Base-by-base conservation (phyloP, 2,797 vertebrate genomes). In the Cynopterus sphinx region DNA sequence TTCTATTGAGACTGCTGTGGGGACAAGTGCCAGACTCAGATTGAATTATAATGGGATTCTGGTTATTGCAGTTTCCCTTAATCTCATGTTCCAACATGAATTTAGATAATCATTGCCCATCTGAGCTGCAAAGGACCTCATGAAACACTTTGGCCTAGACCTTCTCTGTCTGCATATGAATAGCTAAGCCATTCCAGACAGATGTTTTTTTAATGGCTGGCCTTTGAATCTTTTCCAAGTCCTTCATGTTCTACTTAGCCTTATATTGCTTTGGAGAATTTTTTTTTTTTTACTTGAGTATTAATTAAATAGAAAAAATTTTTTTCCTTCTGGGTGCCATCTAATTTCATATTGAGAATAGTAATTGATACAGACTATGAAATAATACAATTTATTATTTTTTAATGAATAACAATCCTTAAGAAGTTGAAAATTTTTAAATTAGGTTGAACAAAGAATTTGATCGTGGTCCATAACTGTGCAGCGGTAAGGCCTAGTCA, bases 361-460 rank as follows among this genome's bases (percentile, higher is more conserved):
- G 43, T 26, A 63, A 92, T 41, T 53, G n/a, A 86, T 78, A 68
- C 6, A 73, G 36, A 70, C 9, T 49, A 63, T 41, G 49, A 92
- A 87, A 94, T 68, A 92, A 87, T 67, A 33, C 8, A 90, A 77
- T 70, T 75, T 74, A n/a, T 63, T 36, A 17, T 28, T 87, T 94
- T 55, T 75, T 78, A 82, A 90, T 79, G 81, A 91, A 67, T 81
- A 94, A 61, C 33, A 84, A 87, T 91, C 6, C 13, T 74, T 93
- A 73, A 85, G 79, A 94, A 57, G 36, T 68, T 90, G 84, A 94
- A 90, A 90, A 85, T 81, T 81, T 94, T 93, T 82, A 96, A 98
- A 93, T 79, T 65, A 75, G 17, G 46, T 24, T 82, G 75, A 90
- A 95, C 71, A 97, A 97, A 96, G 81, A 39, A 88, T 93, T 96